Evolutionary conservation across 2,797 vertebrate species (phyloP), one percentile per base, ranked within the genome.

Genomic region (Tympanoctomys barrerae): DNA sequence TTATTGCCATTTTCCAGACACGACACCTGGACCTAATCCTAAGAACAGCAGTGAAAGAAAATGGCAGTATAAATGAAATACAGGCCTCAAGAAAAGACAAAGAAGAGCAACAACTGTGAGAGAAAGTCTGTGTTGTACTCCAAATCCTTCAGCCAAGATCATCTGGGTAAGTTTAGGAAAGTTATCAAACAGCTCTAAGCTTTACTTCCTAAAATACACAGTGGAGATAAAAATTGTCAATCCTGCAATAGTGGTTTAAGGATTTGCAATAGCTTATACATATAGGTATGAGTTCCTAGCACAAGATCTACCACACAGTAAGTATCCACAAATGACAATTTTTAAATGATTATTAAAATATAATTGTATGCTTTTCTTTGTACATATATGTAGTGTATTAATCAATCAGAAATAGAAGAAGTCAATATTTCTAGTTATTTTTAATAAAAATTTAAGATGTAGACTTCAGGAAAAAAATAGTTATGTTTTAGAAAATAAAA

Each of bases 271-370:
- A 90, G 66, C 49, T 87, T 92, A 52, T 70, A 61, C 52, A 89
- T n/a, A 77, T 86, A 33, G 84, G 33, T 22, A 92, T 77, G 89
- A 83, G 33, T 68, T 88, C 24, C 61, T 80, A 89, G 31, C 49
- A 87, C 9, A 90, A 33, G 49, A 24, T 21, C 26, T 94, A n/a
- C 5, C 54, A 82, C 33, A 77, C 7, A 75, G 78, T 77, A 79
- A 95, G 26, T 22, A 77, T 68, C 93, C 52, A 84, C 73, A 90
- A 91, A 64, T 86, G 9, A 90, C 33, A 90, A 75, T 64, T 81
- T 75, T 70, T 91, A 70, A 26, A 33, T 26, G n/a, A 57, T 77
- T 92, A 59, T 79, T 78, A 70, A 92, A 91, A 88, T 57, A n/a
- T 61, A 91, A 75, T 85, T 39, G 7, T 49, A 0, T 33, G 39